Evolutionary conservation across 2,797 vertebrate genomes (phyloP), one percentile per base, ranked within the genome.

Genomic region (Spondyliosoma cantharus): DNA sequence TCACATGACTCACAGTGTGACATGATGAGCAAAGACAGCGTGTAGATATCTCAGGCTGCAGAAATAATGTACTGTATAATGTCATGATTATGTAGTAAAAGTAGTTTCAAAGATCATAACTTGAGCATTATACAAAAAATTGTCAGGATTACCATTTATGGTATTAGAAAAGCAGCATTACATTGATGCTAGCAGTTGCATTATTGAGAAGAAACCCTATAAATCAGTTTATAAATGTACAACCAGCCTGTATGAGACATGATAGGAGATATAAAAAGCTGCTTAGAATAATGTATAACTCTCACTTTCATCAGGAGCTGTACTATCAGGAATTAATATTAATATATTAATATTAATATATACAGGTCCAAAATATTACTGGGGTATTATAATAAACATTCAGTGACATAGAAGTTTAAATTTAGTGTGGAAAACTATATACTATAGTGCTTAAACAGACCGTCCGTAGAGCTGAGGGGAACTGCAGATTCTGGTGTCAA

Each of bases 1-100:
- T 69, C 71, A 64, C 73, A 52, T 56, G 82, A 68, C 46, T 71
- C 45, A 4, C 20, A 19, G 76, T 24, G 64, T 64, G 78, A 86
- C n/a, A 57, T 43, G 65, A 83, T 70, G 66, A 82, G 61, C 59
- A 70, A 19, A 73, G 57, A 71, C 49, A 29, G 0, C 17, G 42
- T 58, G 67, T 27, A 29, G 25, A 66, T 50, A 37, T 56, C 32
- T 61, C 42, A 49, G 32, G 63, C 49, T 53, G 0, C 19, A 70
- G 37, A 54, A 61, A 29, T 4, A 43, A 59, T 63, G 29, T 17
- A 42, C 71, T 57, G 13, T 46, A 61, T 27, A 22, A 45, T 24
- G 50, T 13, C 12, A n/a, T 29, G 48, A 50, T 14, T 46, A 46
- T 46, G 17, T 16, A 46, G 15, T 46, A 46, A 15, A 16, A 16